phyloP scores from a whole-genome alignment of 2,888 invertebrate genomes.

The Ditula angustiorana region DNA sequence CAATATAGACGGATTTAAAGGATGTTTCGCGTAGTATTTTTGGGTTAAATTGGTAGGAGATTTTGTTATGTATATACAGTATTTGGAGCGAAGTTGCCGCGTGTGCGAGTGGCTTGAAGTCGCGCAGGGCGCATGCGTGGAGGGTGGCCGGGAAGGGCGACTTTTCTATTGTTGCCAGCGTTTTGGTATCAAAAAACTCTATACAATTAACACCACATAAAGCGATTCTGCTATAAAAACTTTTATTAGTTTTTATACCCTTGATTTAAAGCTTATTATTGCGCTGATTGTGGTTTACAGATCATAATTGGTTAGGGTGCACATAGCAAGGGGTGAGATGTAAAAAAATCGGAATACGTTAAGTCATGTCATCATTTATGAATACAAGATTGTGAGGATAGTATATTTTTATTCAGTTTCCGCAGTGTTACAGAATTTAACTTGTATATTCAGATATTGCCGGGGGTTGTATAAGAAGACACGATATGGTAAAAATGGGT shows the following conservation, averaged over 20 bases:
- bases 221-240: conserved; percentile 45
- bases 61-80: conserved; percentile 82
- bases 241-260: conserved; percentile 54
- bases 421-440: too few species aligned
- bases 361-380: conserved; percentile 72
- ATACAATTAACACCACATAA: conserved; percentile 29
- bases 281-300: conserved; percentile 33
- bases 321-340: conserved; percentile 43
- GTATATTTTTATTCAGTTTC: not conserved
- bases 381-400: conserved; percentile 17
- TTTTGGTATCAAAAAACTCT: conserved; percentile 62
- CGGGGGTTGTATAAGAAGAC: too few species aligned
- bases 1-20: conserved; percentile 74
- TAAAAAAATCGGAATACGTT: conserved; percentile 54
- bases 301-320: conserved; percentile 50
- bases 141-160: conserved; percentile 70
- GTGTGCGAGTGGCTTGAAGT: conserved; percentile 70
- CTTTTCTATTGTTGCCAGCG: conserved; percentile 75
- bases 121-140: conserved; percentile 73
- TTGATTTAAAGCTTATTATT: conserved; percentile 58
- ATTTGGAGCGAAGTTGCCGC: conserved; percentile 76
- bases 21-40: conserved; percentile 69
- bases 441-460: too few species aligned
- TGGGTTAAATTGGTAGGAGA: conserved; percentile 67
- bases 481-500: too few species aligned